phyloP scores from a whole-genome alignment of 2,888 invertebrate genomes.

The Acanthopleura granulata region DNA sequence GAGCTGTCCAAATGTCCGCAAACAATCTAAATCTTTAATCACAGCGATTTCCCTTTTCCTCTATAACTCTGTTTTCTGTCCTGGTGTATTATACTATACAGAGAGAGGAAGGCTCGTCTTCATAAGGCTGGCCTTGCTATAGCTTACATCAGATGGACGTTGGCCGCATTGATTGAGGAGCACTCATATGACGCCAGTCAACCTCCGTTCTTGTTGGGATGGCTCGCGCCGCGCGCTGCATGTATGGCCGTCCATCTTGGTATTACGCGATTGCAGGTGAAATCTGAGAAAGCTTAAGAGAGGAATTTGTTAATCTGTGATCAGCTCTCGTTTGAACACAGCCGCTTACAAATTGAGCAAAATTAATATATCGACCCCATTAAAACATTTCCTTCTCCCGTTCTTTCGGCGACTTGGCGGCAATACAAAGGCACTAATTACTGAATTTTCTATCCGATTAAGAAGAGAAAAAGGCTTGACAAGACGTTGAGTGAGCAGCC shows the following conservation, averaged over 20 bases:
- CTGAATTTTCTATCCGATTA: not conserved
- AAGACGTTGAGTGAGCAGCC: not conserved
- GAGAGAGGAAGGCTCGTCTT: not conserved
- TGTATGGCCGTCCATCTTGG: too few relatives aligned
- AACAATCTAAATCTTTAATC: not conserved
- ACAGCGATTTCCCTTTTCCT: not conserved
- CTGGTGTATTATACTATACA: not conserved
- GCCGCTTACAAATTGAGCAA: not conserved
- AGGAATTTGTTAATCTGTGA: not conserved
- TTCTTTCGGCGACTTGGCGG: not conserved
- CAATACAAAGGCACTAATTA: constrained; percentile 4
- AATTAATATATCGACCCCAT: not conserved
- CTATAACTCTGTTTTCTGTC: not conserved
- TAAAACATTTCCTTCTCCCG: not conserved
- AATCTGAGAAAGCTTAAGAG: not conserved
- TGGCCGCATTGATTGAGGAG: too few relatives aligned
- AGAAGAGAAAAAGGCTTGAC: not conserved
- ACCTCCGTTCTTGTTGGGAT: too few relatives aligned
- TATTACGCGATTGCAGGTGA: not conserved
- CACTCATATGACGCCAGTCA: too few relatives aligned
- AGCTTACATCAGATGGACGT: too few relatives aligned
- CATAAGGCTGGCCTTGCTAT: not conserved
- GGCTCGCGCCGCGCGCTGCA: too few relatives aligned
- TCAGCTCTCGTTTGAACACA: not conserved
- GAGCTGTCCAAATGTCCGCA: not conserved